phyloP scores from a whole-genome alignment of 2,888 invertebrate species.

The Timandra comae region DNA sequence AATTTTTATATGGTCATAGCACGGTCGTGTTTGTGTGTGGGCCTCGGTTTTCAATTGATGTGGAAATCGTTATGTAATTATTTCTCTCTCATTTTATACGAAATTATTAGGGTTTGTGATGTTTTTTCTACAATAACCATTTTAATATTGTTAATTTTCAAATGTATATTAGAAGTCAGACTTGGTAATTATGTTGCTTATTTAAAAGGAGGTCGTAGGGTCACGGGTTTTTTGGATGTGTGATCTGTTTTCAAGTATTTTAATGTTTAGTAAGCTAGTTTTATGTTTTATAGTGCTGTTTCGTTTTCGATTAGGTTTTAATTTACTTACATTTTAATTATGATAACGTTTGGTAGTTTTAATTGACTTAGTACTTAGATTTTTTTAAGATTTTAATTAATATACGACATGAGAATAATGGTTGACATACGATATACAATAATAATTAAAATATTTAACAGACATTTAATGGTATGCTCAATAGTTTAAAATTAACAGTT shows the following conservation, averaged over 20 bases:
- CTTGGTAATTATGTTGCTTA: slow-evolving; percentile 5
- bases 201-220: slow-evolving; percentile 9
- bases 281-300: neutral
- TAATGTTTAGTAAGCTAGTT: slow-evolving; percentile 13
- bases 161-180: slow-evolving; percentile 38
- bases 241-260: slow-evolving; percentile 22
- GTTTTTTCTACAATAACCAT: slow-evolving; percentile 21
- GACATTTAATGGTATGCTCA: too few species aligned
- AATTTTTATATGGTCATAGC: too few species aligned
- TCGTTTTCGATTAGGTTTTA: neutral
- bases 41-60: slow-evolving; percentile 13
- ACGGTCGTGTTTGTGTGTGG: too few species aligned
- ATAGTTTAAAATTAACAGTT: too few species aligned
- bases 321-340: neutral
- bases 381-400: too few species aligned
- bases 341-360: too few species aligned
- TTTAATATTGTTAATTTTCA: slow-evolving; percentile 19
- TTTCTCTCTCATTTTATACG: slow-evolving; percentile 18
- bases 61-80: slow-evolving; percentile 22
- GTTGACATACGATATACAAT: too few species aligned
- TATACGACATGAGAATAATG: too few species aligned
- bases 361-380: too few species aligned
- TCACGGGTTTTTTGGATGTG: neutral
- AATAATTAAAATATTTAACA: too few species aligned
- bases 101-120: slow-evolving; percentile 23